These are phyloP conservation scores for Ameiurus melas DNA, from an alignment of 2,113 vertebrate species.

Conservation along the genomic window DNA sequence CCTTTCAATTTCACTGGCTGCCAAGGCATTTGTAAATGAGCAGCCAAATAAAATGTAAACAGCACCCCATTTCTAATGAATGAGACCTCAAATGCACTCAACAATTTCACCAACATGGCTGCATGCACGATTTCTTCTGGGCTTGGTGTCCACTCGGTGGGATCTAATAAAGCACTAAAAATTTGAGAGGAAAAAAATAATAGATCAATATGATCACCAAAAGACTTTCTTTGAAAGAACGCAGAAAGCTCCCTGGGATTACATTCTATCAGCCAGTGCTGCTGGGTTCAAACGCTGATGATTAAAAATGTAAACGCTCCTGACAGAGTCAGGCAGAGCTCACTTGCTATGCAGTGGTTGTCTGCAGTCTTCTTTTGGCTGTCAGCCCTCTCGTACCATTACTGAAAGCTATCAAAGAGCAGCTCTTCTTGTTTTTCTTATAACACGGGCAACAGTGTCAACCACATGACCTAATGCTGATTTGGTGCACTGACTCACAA, in stretches of 20 bases:
- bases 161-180: conserved; percentile 55
- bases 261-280: conserved; percentile 43
- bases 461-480: not conserved
- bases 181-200: conserved; percentile 2
- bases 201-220: conserved; percentile 60
- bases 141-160: conserved; percentile 43
- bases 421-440: conserved; percentile 8
- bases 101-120: conserved; percentile 57
- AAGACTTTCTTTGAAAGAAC: conserved; percentile 42
- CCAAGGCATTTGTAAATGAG: conserved; percentile 48
- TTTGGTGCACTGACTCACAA: not conserved
- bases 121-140: conserved; percentile 49
- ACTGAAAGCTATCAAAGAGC: conserved; percentile 27
- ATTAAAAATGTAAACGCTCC: conserved; percentile 49
- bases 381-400: conserved; percentile 18
- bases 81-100: conserved; percentile 61
- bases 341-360: conserved; percentile 36
- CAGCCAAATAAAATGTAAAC: conserved; percentile 62
- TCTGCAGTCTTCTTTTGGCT: conserved; percentile 26
- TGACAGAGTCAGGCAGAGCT: conserved; percentile 41
- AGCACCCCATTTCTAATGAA: conserved; percentile 58
- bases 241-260: conserved; percentile 43
- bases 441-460: not conserved
- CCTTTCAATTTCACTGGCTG: conserved; percentile 53
- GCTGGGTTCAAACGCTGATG: conserved; percentile 38